These are phyloP conservation scores for Muntiacus reevesi DNA, from an alignment of 2,113 vertebrate species.

Conservation along the genomic window DNA sequence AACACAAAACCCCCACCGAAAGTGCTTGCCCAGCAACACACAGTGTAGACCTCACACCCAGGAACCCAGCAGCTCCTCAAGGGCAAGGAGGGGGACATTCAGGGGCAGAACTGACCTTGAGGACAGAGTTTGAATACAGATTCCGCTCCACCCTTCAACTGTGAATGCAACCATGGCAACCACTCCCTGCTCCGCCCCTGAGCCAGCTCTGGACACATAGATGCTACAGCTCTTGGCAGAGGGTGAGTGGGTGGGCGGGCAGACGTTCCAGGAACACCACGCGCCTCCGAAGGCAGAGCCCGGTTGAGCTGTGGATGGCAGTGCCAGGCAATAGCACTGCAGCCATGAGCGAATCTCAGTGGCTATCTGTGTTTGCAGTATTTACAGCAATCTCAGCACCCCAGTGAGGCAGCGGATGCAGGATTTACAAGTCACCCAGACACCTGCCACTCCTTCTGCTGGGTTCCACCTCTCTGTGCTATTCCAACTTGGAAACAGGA, in stretches of 20 bases:
- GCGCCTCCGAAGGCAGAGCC: fast-evolving
- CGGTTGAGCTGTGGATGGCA: fast-evolving
- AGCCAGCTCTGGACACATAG: fast-evolving
- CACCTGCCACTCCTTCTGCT: neutral
- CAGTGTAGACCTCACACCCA: fast-evolving
- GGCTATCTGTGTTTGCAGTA: neutral
- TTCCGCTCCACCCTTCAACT: neutral
- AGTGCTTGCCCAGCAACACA: fast-evolving
- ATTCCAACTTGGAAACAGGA: neutral
- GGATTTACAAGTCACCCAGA: neutral
- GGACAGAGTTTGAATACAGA: neutral
- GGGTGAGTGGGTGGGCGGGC: neutral
- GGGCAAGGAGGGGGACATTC: neutral
- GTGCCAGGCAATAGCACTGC: fast-evolving
- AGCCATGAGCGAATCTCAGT: fast-evolving
- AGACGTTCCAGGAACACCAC: neutral
- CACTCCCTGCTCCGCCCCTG: neutral
- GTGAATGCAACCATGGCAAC: fast-evolving
- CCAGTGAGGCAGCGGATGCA: neutral
- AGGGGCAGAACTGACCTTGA: neutral
- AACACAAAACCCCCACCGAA: neutral
- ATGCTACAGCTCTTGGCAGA: neutral
- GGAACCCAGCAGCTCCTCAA: neutral
- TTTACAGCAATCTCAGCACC: neutral
- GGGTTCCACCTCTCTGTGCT: neutral